phyloP scores from a whole-genome alignment of 2,888 invertebrate genomes.

The Oithona nana region DNA sequence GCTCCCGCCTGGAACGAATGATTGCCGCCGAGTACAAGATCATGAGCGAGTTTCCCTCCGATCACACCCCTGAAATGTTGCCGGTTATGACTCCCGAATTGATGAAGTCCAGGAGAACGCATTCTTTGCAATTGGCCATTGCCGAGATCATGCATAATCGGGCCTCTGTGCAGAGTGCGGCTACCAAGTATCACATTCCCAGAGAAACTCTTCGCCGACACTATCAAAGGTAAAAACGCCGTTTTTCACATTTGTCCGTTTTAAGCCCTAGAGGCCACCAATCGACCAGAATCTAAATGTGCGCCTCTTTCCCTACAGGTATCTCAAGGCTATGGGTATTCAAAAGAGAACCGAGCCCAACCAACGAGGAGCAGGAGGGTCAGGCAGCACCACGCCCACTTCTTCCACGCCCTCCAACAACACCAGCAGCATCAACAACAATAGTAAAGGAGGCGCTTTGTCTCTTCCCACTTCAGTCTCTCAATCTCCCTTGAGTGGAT shows the following conservation, averaged over 20 bases:
- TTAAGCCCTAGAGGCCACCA: too few species aligned
- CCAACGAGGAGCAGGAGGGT: background rate
- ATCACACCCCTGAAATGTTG: slow-evolving; percentile 5
- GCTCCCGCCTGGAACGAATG: slow-evolving; percentile 15
- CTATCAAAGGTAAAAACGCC: too few species aligned
- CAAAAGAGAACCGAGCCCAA: slow-evolving; percentile 7
- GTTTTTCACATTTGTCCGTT: too few species aligned
- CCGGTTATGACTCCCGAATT: slow-evolving; percentile 17
- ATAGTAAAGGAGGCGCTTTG: background rate
- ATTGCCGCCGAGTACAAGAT: slow-evolving; percentile 17
- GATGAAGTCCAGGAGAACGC: slow-evolving; percentile 16
- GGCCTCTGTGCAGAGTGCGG: slow-evolving; percentile 15
- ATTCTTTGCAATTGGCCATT: slow-evolving; percentile 15
- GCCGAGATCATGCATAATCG: slow-evolving; percentile 16
- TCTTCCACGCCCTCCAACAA: background rate
- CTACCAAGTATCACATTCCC: slow-evolving; percentile 18
- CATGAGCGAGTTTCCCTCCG: slow-evolving; percentile 8
- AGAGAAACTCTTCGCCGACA: slow-evolving; percentile 16
- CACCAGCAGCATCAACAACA: slow-evolving; percentile 2
- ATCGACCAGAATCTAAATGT: too few species aligned
- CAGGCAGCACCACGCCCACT: background rate
- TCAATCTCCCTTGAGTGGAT: background rate
- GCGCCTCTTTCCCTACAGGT: too few species aligned
- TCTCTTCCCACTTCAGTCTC: too few species aligned
- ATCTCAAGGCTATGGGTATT: slow-evolving; percentile 18